Base-by-base conservation (phyloP, 2,797 vertebrate genomes). In the Catamblyrhynchus diadema region DNA sequence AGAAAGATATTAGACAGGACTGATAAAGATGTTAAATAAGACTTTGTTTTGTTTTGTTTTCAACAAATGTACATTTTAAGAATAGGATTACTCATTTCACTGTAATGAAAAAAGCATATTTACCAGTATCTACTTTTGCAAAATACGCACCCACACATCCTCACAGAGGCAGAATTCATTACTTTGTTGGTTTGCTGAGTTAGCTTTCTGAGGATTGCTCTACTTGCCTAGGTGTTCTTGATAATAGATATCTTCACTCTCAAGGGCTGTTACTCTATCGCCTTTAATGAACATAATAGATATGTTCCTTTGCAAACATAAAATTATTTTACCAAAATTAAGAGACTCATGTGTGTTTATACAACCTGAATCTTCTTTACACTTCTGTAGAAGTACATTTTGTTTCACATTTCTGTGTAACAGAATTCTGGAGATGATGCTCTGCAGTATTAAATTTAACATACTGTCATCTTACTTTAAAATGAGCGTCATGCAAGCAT, bases 231-330 rank as follows among this genome's bases (percentile, higher is more conserved):
- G 48, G 37, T 79, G 21, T 60, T 70, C 59, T 39, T 86, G 39
- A 44, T 44, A 91, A 90, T 10, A 78, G 61, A 44, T 72, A 59
- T n/a, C 57, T 88, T 81, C 61, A 66, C 42, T 59, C 82, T 86
- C 59, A 81, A 81, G 54, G 54, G 21, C 24, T 84, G 23, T 86
- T 94, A 44, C 27, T 56, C 24, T 89, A 56, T 66, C 62, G 45
- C 32, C 30, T 92, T 73, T 95, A 91, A 88, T 95, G 73, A 90
- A 45, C 16, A 7, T 45, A 90, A 81, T 19, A 80, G 81, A 75
- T 66, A 77, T 23, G 28, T 79, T 95, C 56, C 25, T 84, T 51
- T 67, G 41, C 37, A 88, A 75, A 86, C 16, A 19, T 50, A 74
- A 94, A 91, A 65, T 20, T 7, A 27, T 69, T 90, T 91, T 56